These are phyloP conservation scores for Oriolus oriolus DNA, from an alignment of 2,113 vertebrate genomes.

Conservation along the genomic window DNA sequence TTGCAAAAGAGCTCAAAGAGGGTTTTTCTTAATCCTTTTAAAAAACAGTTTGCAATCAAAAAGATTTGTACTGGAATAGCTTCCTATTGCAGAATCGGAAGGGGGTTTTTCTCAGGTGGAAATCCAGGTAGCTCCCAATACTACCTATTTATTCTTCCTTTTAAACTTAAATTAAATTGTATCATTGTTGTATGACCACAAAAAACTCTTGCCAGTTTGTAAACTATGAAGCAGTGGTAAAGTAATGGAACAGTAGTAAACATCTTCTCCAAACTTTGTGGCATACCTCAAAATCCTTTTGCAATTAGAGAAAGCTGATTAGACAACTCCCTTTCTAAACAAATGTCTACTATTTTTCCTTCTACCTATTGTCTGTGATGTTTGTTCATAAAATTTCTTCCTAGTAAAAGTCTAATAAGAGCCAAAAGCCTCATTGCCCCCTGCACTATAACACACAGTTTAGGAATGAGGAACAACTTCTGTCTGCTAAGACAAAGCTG, in stretches of 20 bases:
- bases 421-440: neutral
- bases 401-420: neutral
- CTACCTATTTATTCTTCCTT: neutral
- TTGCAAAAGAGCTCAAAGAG: neutral
- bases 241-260: neutral
- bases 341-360: neutral
- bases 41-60: neutral
- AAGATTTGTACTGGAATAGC: neutral
- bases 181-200: neutral
- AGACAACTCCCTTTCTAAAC: slow-evolving; percentile 11
- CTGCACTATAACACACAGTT: neutral
- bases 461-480: neutral
- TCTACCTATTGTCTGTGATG: neutral
- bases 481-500: neutral
- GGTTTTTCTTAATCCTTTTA: neutral
- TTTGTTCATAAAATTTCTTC: neutral
- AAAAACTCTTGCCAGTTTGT: neutral
- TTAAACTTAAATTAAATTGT: neutral
- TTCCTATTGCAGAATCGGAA: neutral
- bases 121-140: neutral
- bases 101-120: neutral
- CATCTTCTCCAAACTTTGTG: neutral
- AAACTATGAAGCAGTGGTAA: neutral
- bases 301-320: neutral
- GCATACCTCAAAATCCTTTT: neutral